A percentile compares a stretch with the other conserved stretches of the same genome.
Evolutionary conservation across 2,797 vertebrate genomes (phyloP).

Genomic region (Emydoidea blandingii): DNA sequence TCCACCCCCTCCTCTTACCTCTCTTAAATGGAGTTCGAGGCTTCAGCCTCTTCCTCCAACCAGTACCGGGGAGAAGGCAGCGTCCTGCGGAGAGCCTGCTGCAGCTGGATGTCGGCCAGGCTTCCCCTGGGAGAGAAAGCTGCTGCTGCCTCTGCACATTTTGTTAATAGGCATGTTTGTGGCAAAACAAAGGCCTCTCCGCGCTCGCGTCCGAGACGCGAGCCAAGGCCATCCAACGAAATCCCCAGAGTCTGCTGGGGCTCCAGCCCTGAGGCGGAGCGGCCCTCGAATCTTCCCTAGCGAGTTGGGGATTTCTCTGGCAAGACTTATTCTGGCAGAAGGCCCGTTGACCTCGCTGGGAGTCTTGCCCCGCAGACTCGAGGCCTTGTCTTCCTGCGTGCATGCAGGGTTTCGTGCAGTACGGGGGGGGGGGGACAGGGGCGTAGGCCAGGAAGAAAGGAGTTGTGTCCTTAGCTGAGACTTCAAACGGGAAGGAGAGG

Average conservation of each 20-base stretch:
- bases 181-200: not conserved
- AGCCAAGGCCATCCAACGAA: no score
- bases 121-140: not conserved
- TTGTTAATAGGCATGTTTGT: rapidly evolving
- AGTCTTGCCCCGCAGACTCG: not conserved
- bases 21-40: not conserved
- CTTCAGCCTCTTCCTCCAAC: not conserved
- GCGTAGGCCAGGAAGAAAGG: not conserved
- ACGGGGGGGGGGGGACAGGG: no score
- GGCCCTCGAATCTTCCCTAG: not conserved
- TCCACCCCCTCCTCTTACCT: not conserved
- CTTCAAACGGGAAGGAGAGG: not conserved
- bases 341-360: not conserved
- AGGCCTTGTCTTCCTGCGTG: not conserved
- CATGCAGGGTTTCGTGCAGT: no score
- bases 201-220: not conserved
- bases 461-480: not conserved
- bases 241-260: not conserved
- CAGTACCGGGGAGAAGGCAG: not conserved
- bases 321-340: not conserved
- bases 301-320: not conserved
- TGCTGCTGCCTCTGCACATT: not conserved
- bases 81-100: not conserved
- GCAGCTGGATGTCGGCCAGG: not conserved
- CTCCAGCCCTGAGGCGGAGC: not conserved